These are phyloP conservation scores for Hydrolagus colliei DNA, from an alignment of 2,797 vertebrate species.

Conservation along the genomic window DNA sequence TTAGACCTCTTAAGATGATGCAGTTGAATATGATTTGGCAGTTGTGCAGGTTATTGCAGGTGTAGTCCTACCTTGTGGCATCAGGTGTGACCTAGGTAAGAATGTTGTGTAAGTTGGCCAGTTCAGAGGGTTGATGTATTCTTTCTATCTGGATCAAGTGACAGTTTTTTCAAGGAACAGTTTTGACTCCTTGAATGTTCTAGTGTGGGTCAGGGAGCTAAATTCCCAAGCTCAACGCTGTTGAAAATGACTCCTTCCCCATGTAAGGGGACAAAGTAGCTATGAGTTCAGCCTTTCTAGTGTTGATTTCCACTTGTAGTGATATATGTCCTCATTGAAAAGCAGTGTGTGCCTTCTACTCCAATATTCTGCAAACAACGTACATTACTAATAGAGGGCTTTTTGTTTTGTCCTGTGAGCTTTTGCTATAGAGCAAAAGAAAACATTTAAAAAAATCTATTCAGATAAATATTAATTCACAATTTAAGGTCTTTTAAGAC, in stretches of 20 bases:
- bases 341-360: background rate
- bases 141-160: background rate
- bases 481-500: background rate
- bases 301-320: background rate
- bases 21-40: background rate
- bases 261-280: background rate
- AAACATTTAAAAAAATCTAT: background rate
- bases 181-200: no score
- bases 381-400: background rate
- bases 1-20: background rate
- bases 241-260: background rate
- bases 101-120: background rate
- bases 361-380: background rate
- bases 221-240: background rate
- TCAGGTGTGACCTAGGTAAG: background rate
- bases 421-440: background rate
- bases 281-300: background rate
- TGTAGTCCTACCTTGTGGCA: background rate
- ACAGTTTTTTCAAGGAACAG: background rate
- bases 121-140: background rate
- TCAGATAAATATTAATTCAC: background rate
- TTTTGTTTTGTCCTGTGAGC: background rate
- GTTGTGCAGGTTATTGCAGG: background rate
- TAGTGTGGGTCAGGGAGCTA: no score
- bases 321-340: background rate